A percentile compares a stretch with the other conserved stretches of the same genome.
phyloP scores from a whole-genome alignment of 2,888 invertebrate species.

The Mantis religiosa region DNA sequence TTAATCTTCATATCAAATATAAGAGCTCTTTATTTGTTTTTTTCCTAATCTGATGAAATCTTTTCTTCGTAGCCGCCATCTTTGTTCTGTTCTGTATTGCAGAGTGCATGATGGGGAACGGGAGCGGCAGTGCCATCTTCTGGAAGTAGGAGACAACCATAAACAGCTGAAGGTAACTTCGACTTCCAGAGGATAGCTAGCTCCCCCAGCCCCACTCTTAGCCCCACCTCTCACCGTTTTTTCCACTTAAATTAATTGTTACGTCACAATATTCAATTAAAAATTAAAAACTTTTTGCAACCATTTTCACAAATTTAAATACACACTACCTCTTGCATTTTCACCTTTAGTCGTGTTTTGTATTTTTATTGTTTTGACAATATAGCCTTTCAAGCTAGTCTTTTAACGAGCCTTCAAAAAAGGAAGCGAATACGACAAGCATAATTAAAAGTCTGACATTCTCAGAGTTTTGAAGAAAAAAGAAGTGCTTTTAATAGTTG shows the following conservation, averaged over 20 bases:
- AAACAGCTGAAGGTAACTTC: slow-evolving; percentile 52
- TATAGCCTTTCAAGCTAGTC: background rate
- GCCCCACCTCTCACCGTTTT: slow-evolving; percentile 44
- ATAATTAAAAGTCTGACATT: background rate
- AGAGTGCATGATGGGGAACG: slow-evolving; percentile 54
- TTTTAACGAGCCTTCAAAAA: background rate
- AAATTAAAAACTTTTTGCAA: background rate
- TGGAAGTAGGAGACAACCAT: slow-evolving; percentile 57
- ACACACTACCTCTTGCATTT: background rate
- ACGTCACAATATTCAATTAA: background rate
- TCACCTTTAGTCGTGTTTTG: slow-evolving; percentile 1
- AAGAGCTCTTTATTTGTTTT: background rate
- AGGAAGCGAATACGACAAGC: background rate
- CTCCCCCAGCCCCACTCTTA: slow-evolving; percentile 42
- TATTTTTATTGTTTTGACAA: background rate
- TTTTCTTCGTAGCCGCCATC: slow-evolving; percentile 34
- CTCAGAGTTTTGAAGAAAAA: no score
- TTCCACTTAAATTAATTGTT: background rate
- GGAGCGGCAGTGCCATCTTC: slow-evolving; percentile 56
- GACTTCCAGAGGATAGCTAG: slow-evolving; percentile 57
- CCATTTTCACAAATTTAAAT: background rate
- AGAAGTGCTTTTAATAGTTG: no score
- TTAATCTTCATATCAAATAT: background rate
- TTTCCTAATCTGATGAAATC: background rate
- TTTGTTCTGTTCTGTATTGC: slow-evolving; percentile 58